Percentiles rank a stretch among this genome's conserved stretches.
phyloP scores from a whole-genome alignment of 35 echinoderm and acorn worm species.

The Chiridota heheva region DNA sequence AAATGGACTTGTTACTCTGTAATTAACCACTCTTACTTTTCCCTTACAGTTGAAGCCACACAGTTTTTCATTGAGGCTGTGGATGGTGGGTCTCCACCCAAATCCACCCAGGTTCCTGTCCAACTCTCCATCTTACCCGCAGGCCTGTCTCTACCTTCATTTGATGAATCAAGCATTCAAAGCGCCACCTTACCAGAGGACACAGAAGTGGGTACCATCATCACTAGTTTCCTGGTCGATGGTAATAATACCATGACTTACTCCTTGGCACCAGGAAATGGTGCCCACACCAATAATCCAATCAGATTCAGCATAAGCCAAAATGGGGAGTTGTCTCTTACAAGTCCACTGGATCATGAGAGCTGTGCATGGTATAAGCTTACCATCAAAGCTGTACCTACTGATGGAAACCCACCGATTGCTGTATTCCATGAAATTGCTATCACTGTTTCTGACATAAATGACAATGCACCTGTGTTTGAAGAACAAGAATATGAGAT shows the following conservation, averaged over 20 bases:
- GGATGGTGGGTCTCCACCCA: conserved; percentile 58
- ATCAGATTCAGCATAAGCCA: conserved; percentile 77
- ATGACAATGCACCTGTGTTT: conserved; percentile 89
- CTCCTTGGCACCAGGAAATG: conserved; percentile 72
- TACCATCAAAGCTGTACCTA: conserved; percentile 64
- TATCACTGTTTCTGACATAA: conserved; percentile 73
- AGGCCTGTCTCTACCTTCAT: conserved; percentile 43
- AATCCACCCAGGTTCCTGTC: conserved; percentile 53
- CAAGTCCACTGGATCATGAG: conserved; percentile 83
- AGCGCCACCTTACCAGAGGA: conserved; percentile 69
- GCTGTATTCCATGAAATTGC: conserved; percentile 63
- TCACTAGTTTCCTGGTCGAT: conserved; percentile 58
- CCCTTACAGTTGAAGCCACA: conserved; percentile 7
- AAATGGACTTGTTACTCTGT: too few relatives aligned
- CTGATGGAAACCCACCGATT: conserved; percentile 38
- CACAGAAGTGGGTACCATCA: conserved; percentile 51
- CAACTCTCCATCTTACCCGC: conserved; percentile 64
- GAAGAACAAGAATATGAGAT: conserved; percentile 63
- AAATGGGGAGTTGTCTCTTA: conserved; percentile 62
- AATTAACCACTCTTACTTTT: neutral
- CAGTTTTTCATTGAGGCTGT: conserved; percentile 88
- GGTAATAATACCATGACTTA: conserved; percentile 55
- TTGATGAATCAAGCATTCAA: conserved; percentile 54
- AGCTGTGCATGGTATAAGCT: conserved; percentile 76
- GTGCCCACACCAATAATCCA: conserved; percentile 69